These are phyloP conservation scores for Aphaenogaster rudis DNA, from an alignment of 1,140 invertebrate species.

Conservation along the genomic window DNA sequence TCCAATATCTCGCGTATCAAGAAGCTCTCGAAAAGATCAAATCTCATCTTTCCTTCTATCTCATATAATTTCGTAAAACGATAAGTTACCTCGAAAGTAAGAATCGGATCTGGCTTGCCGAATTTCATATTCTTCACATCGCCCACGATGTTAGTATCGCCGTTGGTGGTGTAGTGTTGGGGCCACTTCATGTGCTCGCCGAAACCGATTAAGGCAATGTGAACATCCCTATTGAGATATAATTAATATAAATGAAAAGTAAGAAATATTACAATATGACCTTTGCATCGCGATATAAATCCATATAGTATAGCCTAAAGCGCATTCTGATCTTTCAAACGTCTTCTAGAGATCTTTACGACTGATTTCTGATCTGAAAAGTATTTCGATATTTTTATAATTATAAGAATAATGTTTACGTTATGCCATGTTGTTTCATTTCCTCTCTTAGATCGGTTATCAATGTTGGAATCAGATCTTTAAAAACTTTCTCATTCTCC, in stretches of 20 bases:
- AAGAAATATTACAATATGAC: not conserved
- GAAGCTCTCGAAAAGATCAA: not conserved
- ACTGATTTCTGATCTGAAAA: not conserved
- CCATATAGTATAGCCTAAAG: not conserved
- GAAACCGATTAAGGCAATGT: conserved; percentile 88
- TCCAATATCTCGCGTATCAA: not conserved
- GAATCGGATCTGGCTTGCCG: conserved; percentile 64
- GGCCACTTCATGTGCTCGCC: conserved; percentile 88
- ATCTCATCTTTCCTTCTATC: not conserved
- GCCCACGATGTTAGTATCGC: conserved; percentile 87
- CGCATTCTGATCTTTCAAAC: not conserved
- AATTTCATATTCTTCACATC: conserved; percentile 87
- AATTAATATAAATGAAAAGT: conserved; percentile 16
- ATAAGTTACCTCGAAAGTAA: conserved; percentile 78
- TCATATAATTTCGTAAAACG: not conserved
- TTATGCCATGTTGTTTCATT: conserved; percentile 88
- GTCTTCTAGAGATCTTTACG: not conserved
- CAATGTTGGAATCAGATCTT: conserved; percentile 84
- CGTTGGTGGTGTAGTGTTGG: conserved; percentile 87
- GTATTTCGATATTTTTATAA: not conserved
- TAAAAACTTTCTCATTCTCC: conserved; percentile 86
- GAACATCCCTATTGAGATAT: conserved; percentile 86
- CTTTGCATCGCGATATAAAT: not conserved
- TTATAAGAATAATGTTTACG: conserved; percentile 74
- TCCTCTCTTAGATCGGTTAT: conserved; percentile 85